A percentile compares a stretch with the other conserved stretches of the same genome.
These are phyloP conservation scores for Drosophila planitibia DNA, from an alignment of 2,888 invertebrate genomes.

Conservation along the genomic window DNA sequence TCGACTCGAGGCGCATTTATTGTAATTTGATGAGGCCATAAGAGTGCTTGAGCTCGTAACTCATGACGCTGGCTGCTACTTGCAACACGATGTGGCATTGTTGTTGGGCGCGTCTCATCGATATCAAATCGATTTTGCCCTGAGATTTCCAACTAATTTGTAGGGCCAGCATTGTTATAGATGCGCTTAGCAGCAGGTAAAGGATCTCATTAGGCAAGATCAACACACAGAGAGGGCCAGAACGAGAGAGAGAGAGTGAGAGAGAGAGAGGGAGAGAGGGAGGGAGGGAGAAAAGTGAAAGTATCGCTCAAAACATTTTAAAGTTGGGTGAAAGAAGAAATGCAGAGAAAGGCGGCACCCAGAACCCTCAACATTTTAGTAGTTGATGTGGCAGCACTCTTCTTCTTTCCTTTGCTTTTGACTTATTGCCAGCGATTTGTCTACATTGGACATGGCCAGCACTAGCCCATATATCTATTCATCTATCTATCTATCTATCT, in stretches of 20 bases:
- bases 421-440: constrained; percentile 84
- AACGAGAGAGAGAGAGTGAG: too few relatives aligned
- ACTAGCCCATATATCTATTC: constrained; percentile 52
- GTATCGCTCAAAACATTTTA: constrained; percentile 52
- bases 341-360: constrained; percentile 21
- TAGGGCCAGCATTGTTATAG: constrained; percentile 36
- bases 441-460: constrained; percentile 84
- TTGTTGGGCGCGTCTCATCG: constrained; percentile 50
- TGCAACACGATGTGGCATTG: constrained; percentile 50
- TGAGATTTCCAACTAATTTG: constrained; percentile 67
- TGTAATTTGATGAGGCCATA: constrained; percentile 56
- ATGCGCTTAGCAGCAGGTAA: constrained; percentile 66
- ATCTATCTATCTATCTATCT: constrained; percentile 38
- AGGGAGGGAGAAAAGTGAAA: constrained; percentile 71
- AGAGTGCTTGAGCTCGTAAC: constrained; percentile 67
- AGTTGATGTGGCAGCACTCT: constrained; percentile 52
- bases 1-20: constrained; percentile 14
- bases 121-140: constrained; percentile 76
- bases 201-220: constrained; percentile 71
- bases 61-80: constrained; percentile 58
- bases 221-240: not conserved
- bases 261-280: constrained; percentile 4
- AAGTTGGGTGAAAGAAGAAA: constrained; percentile 57
- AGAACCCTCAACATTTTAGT: constrained; percentile 17
- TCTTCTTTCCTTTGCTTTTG: constrained; percentile 56